Base-by-base conservation (phyloP, 2,888 invertebrate genomes). In the Congeria kusceri region DNA sequence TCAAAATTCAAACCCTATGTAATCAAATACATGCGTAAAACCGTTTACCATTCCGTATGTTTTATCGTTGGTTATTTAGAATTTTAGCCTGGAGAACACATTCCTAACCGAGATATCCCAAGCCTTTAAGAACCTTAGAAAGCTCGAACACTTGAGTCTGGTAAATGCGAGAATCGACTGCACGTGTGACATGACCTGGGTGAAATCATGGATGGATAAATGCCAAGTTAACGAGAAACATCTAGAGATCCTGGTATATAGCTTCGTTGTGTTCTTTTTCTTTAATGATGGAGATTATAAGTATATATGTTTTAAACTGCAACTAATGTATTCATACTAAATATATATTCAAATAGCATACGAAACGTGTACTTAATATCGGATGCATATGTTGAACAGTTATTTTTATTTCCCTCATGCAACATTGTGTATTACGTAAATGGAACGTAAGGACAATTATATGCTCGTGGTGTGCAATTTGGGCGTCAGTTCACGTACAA, bases 171-270 rank as follows among this genome's bases (percentile, higher is more conserved):
- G 56, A 1, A 87, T 87, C 27, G 85, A 84, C 53, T 87, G 87
- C 66, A 87, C 84, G 9, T 87, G 87, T 63, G 86, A 84, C 29
- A 49, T 87, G 20, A 78, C 79, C 13, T 87, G 87, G 87, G 62
- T 87, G 7, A 68, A 71, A 11, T 44, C 56, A 13, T 77, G 80
- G 79, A 69, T 59, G 27, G 71, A 62, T 20, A 57, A 67, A 0
- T 70, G 77, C 39, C 59, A 58, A 20, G n/a, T 18, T 0, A 53
- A 32, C 29, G n/a, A 15, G 5, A 28, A 46, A 9, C 58, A 18
- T 23, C 29, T 49, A 0, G 58, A 64, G 15, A 69, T 75, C 20
- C 15, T 46, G 64, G 75, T 75, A 27, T 11, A 32, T 11, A 32
- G 4, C 11, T 32, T 32, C 32, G 32, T 32, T 32, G 11, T 32